Percentiles rank a stretch among this genome's conserved stretches.
phyloP scores from a whole-genome alignment of 2,797 vertebrate genomes.

The Petrocephalus sullivani region DNA sequence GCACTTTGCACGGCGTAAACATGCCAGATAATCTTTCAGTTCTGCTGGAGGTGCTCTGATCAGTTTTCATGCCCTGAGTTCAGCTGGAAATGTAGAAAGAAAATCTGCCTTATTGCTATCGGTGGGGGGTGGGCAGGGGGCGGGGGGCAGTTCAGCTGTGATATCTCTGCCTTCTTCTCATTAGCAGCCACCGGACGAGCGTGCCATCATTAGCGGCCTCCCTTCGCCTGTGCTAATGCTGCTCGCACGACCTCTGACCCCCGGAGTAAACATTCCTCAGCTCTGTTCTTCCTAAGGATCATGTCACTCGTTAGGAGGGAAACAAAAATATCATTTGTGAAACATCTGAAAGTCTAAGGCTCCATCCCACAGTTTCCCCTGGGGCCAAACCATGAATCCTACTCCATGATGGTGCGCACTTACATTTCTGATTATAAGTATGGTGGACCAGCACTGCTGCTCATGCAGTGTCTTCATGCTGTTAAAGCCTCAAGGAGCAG shows the following conservation, averaged over 20 bases:
- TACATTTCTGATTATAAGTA: neutral
- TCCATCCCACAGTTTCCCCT: neutral
- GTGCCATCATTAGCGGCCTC: constrained; percentile 42
- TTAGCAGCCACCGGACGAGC: neutral
- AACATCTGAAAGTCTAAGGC: neutral
- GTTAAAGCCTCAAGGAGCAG: neutral
- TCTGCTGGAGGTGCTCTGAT: neutral
- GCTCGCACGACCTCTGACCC: constrained; percentile 48
- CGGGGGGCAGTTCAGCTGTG: neutral
- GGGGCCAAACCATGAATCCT: neutral
- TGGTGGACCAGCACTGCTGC: neutral
- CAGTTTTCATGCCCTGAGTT: neutral
- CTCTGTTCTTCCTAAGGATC: constrained; percentile 45
- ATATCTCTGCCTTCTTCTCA: neutral
- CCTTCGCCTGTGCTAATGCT: neutral
- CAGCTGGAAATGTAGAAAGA: neutral
- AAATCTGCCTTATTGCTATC: neutral
- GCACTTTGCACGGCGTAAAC: neutral
- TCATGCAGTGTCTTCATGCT: neutral
- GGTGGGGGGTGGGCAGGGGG: neutral
- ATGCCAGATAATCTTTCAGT: neutral
- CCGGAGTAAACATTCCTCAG: constrained; percentile 51
- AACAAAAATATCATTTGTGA: neutral
- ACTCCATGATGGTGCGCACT: neutral
- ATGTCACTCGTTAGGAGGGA: constrained; percentile 30